Conservation (phyloP, 2,888 invertebrate genomes). For the Drosophila antonietae region DNA sequence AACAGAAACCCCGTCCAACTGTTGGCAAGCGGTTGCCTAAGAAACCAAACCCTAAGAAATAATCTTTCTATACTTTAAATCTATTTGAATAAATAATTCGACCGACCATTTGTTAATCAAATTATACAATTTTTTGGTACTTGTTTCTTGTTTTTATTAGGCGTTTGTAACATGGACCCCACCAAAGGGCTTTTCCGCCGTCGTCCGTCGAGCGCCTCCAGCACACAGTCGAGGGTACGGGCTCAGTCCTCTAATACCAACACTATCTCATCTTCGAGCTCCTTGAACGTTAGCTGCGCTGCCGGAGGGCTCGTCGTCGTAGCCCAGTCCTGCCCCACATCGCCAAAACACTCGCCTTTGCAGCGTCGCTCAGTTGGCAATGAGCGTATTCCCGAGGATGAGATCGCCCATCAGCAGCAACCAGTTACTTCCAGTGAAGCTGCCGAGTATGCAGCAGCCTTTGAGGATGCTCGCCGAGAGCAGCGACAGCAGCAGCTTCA, state of each 20-base stretch:
- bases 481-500: conserved; percentile 55
- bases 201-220: conserved; percentile 83
- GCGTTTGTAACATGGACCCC: conserved; percentile 84
- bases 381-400: conserved; percentile 83
- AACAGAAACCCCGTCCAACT: background rate
- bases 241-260: conserved; percentile 72
- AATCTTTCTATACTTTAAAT: conserved; percentile 2
- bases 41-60: conserved; percentile 26
- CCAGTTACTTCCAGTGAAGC: conserved; percentile 77
- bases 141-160: conserved; percentile 52
- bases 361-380: conserved; percentile 83
- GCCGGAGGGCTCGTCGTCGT: conserved; percentile 45
- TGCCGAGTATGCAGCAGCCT: conserved; percentile 81
- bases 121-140: conserved; percentile 4
- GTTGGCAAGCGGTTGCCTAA: conserved; percentile 2
- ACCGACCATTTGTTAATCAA: background rate
- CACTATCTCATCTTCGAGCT: conserved; percentile 53
- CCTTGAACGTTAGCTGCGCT: conserved; percentile 47
- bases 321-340: conserved; percentile 84
- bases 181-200: conserved; percentile 84
- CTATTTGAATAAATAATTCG: conserved; percentile 25
- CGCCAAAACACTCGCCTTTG: conserved; percentile 83
- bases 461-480: conserved; percentile 71
- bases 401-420: conserved; percentile 70
- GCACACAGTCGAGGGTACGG: conserved; percentile 79